Evolutionary conservation across 2,797 vertebrate genomes (phyloP).

Genomic region (Pipistrellus pipistrellus): DNA sequence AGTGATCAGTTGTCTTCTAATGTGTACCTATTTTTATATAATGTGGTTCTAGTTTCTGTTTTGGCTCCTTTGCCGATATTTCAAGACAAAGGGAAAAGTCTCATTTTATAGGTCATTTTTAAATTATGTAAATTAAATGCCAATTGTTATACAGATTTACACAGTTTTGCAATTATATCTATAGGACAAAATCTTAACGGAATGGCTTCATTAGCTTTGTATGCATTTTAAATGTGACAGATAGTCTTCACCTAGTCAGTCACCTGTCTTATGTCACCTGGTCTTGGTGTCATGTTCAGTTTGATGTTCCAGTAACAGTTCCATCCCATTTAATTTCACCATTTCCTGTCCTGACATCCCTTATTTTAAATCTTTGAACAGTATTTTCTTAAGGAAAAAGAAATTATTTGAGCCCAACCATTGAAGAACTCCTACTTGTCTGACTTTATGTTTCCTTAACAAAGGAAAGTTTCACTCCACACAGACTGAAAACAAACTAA

Average conservation of each 20-base stretch:
- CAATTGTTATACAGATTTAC: neutral
- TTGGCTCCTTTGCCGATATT: neutral
- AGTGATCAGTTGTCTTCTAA: neutral
- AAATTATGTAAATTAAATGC: constrained; percentile 37
- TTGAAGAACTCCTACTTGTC: neutral
- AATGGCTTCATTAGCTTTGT: constrained; percentile 26
- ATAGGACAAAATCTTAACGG: neutral
- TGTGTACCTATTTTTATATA: neutral
- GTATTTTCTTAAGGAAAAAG: constrained; percentile 48
- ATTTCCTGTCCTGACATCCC: neutral
- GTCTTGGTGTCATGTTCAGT: neutral
- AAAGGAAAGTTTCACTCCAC: constrained; percentile 29
- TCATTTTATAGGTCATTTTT: constrained; percentile 20
- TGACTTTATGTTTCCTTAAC: constrained; percentile 28
- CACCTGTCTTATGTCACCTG: neutral
- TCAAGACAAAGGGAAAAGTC: neutral
- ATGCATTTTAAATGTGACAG: constrained; percentile 13
- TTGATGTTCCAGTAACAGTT: constrained; percentile 5
- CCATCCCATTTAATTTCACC: neutral
- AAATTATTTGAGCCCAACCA: neutral
- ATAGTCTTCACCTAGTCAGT: neutral
- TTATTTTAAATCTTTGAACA: constrained; percentile 12
- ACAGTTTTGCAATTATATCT: neutral
- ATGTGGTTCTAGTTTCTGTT: neutral
- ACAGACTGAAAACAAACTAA: neutral